phyloP scores from a whole-genome alignment of 2,797 vertebrate species.

The Dipus sagitta region DNA sequence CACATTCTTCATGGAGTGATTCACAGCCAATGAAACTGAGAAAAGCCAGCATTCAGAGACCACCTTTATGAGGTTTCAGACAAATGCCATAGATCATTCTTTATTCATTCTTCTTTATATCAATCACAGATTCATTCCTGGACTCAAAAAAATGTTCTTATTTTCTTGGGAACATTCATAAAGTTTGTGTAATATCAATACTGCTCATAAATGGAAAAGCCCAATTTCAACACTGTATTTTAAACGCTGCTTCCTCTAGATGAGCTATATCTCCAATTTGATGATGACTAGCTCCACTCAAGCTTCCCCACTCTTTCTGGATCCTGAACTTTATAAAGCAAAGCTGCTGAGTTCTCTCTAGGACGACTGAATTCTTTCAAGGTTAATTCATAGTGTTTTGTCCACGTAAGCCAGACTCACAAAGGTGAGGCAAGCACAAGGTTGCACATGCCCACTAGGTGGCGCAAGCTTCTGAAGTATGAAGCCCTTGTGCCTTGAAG shows the following conservation, averaged over 20 bases:
- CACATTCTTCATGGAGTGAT: background rate
- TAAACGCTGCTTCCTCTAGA: conserved; percentile 41
- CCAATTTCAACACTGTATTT: conserved; percentile 74
- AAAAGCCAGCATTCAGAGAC: background rate
- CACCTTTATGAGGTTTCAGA: conserved; percentile 35
- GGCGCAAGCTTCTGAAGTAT: no score
- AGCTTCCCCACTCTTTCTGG: conserved; percentile 70
- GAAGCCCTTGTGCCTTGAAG: no score
- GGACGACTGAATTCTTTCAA: conserved; percentile 26
- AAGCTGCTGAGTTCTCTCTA: background rate
- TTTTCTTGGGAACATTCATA: background rate
- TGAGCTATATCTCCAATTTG: conserved; percentile 78
- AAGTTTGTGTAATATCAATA: conserved; percentile 38
- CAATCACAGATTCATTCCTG: conserved; percentile 54
- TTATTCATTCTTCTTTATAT: background rate
- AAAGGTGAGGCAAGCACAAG: no score
- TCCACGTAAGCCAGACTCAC: background rate
- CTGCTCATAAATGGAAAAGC: conserved; percentile 74
- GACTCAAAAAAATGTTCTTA: background rate
- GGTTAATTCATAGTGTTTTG: background rate
- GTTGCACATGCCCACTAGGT: no score
- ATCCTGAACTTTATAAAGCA: conserved; percentile 60
- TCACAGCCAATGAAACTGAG: background rate
- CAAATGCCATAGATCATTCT: conserved; percentile 28
- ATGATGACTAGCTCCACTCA: conserved; percentile 76